A percentile compares a stretch with the other conserved stretches of the same genome.
Conservation (phyloP, 2,113 vertebrate species). For the Brienomyrus longianalis region DNA sequence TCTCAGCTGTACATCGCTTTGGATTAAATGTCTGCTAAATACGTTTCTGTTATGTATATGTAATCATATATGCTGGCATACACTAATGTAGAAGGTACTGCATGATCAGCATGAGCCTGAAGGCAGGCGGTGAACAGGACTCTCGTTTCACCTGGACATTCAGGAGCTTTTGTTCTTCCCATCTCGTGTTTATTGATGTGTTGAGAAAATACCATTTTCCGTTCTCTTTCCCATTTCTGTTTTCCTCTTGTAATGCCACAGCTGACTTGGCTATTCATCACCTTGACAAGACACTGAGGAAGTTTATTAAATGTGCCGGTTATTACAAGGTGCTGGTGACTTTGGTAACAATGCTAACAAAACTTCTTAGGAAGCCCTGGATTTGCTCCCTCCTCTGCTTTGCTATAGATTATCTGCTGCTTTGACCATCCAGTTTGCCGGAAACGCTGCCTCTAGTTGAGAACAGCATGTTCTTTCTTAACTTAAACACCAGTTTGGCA, state of each 20-base stretch:
- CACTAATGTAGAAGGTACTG: not conserved
- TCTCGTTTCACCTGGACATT: not conserved
- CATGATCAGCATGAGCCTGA: not conserved
- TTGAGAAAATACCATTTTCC: slow-evolving; percentile 13
- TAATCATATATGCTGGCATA: not conserved
- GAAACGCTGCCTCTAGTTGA: not conserved
- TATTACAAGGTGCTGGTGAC: slow-evolving; percentile 33
- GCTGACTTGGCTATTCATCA: slow-evolving; percentile 43
- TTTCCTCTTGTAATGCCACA: not conserved
- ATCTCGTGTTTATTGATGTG: slow-evolving; percentile 18
- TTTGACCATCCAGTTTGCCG: slow-evolving; percentile 34
- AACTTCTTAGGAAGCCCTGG: not conserved
- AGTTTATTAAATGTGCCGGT: slow-evolving; percentile 42
- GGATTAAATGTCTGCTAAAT: not conserved
- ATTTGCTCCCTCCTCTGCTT: not conserved
- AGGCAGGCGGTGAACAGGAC: not conserved
- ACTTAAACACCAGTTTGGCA: not conserved
- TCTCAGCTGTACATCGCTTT: not conserved
- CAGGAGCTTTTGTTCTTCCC: not conserved
- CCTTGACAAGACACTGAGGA: slow-evolving; percentile 48
- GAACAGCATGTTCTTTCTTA: not conserved
- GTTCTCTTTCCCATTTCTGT: not conserved
- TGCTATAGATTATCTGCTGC: slow-evolving; percentile 26
- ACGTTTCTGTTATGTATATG: not conserved
- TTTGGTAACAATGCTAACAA: slow-evolving; percentile 28